Base-by-base conservation (phyloP, 2,797 vertebrate species). In the Argyrosomus regius region DNA sequence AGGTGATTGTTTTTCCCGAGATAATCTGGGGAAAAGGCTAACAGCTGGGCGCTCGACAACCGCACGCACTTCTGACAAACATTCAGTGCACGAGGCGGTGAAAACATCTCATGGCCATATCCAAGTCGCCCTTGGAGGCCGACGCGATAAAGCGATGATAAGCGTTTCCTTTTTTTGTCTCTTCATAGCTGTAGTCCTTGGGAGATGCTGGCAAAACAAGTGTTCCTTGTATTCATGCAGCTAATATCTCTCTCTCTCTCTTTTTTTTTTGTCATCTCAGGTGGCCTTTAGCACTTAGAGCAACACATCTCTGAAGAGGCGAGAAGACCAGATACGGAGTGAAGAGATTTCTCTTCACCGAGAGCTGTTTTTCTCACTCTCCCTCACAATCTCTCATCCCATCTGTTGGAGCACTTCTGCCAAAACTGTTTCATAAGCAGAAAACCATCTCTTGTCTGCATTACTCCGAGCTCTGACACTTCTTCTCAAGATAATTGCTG, bases 301-400 rank as follows among this genome's bases (percentile, higher is more conserved):
- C 80, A 69, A 54, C 83, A 78, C 81, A 75, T 82, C 75, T 83
- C 80, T 5, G 62, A 82, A 78, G 68, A 91, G 57, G 69, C 35
- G 11, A 82, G 60, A 70, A 68, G 72, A 84, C 50, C 49, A 75
- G 68, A 76, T 22, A 72, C 72, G 3, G 75, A 89, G 80, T 43
- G 75, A 75, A 78, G 61, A 49, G 48, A 74, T 8, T 67, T 20
- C 77, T 74, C 56, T 72, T 75, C 61, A 78, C 77, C 49, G 26
- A 76, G 87, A 89, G 82, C 82, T 60, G 81, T 78, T 84, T 86
- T 87, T 91, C 81, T 84, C 86, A 71, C 87, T 77, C 81, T 88
- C 48, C 45, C 74, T 78, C 75, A 75, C 77, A 39, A 78, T 82
- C 64, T 88, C 82, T 88, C 85, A 6, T 76, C 74, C 90, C 92